These are phyloP conservation scores for Sakesphorus luctuosus DNA, from an alignment of 2,113 vertebrate genomes.

Conservation along the genomic window DNA sequence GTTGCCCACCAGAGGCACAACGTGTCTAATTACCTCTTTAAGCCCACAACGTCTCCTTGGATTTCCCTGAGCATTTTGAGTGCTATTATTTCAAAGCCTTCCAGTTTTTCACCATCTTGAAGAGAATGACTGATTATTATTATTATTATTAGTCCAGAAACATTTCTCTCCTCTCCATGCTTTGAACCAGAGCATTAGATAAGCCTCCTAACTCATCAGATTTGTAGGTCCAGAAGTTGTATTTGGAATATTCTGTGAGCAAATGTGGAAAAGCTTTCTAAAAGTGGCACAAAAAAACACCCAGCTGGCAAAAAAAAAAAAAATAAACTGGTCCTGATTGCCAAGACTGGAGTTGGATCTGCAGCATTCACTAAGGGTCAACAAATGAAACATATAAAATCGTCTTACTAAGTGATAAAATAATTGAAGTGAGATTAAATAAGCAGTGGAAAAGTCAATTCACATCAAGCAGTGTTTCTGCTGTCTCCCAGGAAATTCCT, in stretches of 20 bases:
- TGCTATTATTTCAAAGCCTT: background rate
- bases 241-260: background rate
- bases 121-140: background rate
- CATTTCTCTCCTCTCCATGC: background rate
- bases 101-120: background rate
- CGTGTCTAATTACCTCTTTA: background rate
- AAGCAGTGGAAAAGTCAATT: background rate
- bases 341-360: background rate
- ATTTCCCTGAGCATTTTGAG: background rate
- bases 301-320: background rate
- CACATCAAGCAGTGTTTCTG: background rate
- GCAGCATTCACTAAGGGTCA: background rate
- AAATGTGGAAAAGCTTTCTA: background rate
- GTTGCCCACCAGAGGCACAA: background rate
- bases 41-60: background rate
- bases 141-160: background rate
- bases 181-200: background rate
- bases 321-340: background rate
- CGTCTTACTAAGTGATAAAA: background rate
- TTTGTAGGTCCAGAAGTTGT: background rate
- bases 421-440: background rate
- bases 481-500: background rate
- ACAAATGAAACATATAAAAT: background rate
- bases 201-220: background rate
- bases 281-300: background rate